Conservation (phyloP, 2,888 invertebrate genomes). For the Papilio gigon region DNA sequence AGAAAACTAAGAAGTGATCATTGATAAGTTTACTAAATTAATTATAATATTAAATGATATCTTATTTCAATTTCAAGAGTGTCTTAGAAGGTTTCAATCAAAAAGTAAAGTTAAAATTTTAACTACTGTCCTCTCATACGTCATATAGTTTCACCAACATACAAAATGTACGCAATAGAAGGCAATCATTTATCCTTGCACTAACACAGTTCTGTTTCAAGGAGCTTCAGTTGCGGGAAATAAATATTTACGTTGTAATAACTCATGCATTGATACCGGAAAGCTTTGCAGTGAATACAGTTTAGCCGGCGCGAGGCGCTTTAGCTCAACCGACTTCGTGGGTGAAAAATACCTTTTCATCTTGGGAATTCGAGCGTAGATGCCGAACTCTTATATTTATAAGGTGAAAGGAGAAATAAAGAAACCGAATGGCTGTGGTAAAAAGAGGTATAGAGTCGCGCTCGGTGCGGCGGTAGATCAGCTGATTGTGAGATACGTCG, state of each 20-base stretch:
- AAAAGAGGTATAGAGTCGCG: conserved; percentile 59
- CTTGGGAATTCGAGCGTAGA: conserved; percentile 77
- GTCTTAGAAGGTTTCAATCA: not conserved
- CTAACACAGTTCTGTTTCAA: conserved; percentile 37
- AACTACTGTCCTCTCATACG: not conserved
- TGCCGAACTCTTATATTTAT: conserved; percentile 79
- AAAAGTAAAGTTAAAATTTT: not conserved
- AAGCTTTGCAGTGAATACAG: conserved; percentile 60
- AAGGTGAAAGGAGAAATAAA: conserved; percentile 76
- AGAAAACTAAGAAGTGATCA: not conserved
- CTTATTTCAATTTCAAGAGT: not conserved
- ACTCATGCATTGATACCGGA: conserved; percentile 60
- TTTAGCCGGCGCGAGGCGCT: conserved; percentile 55
- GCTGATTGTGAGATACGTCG: conserved; percentile 77
- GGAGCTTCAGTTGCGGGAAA: conserved; percentile 22
- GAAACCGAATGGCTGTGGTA: conserved; percentile 74
- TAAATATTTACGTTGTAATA: conserved; percentile 50
- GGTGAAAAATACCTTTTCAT: conserved; percentile 79
- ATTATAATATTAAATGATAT: not conserved
- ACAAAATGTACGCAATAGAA: conserved; percentile 8
- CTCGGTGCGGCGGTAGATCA: conserved; percentile 70
- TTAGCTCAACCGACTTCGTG: conserved; percentile 57
- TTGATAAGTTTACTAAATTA: not conserved
- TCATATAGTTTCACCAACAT: not conserved
- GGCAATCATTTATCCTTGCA: conserved; percentile 30